Base-by-base conservation (phyloP, 1,140 invertebrate genomes). In the Cydia fagiglandana region DNA sequence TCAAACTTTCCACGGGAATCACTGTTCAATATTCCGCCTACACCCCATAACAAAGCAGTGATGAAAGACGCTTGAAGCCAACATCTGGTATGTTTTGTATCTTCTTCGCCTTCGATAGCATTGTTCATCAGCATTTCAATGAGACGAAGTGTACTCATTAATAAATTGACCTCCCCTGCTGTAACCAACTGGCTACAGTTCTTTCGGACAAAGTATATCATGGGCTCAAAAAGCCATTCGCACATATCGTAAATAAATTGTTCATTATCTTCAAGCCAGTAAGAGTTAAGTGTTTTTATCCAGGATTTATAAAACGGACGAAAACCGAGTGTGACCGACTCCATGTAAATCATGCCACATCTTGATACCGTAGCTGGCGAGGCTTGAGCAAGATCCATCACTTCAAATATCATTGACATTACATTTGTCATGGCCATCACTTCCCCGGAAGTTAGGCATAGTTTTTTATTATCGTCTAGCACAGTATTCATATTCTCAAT, bases 301-400 rank as follows among this genome's bases (percentile, higher is more conserved):
- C 97, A 98, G 0, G 96, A 97, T 77, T 95, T 95, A 6, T 97
- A 94, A 80, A 96, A 95, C 4, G 96, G 94, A 73, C 88, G 86
- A 94, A 95, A 96, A 2, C 96, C 96, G 9, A 98, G 91, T 1
- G 95, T 95, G 0, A 93, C 88, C 0, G 97, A 96, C 87, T 98
- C 97, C 94, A 98, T 96, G 85, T 98, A 98, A 78, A 99, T 98
- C 97, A 99, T 98, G 64, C 98, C 98, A 91, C 98, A 99, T n/a
- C 98, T 94, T 38, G 97, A 97, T 28, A 98, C 97, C 0, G 98
- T 98, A 28, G 98, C 97, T 12, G 98, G 98, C 0, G 96, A 97
- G 0, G 96, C 96, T 93, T 97, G 96, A 12, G 96, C 92, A 73
- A 99, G 92, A 91, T 98, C 97, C 96, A 97, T 97, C 1, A 97